Conservation (phyloP, 2,113 vertebrate genomes). For the Callopanchax toddi region DNA sequence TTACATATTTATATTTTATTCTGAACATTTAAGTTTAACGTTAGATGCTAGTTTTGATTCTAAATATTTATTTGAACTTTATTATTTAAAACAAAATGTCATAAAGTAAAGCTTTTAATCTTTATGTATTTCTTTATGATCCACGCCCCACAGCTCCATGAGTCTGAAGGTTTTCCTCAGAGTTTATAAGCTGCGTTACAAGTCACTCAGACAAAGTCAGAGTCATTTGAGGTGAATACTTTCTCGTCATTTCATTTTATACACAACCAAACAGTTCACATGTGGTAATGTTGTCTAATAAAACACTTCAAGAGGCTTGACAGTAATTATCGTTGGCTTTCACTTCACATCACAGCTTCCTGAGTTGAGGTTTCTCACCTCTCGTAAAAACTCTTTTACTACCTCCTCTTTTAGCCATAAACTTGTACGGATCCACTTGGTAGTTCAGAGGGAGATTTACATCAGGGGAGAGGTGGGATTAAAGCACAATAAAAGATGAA, state of each 20-base stretch:
- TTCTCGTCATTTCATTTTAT: neutral
- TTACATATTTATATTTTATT: too few relatives aligned
- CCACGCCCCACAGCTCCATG: too few relatives aligned
- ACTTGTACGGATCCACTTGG: neutral
- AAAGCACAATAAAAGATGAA: slow-evolving; percentile 32
- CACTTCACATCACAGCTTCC: neutral
- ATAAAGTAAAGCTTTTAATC: too few relatives aligned
- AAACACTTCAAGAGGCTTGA: neutral
- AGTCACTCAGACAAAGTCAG: too few relatives aligned
- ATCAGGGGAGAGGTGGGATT: slow-evolving; percentile 17
- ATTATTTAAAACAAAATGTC: too few relatives aligned
- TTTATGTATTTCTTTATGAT: too few relatives aligned
- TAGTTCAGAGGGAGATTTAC: slow-evolving; percentile 20
- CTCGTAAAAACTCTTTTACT: slow-evolving; percentile 8
- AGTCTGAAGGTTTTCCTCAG: too few relatives aligned
- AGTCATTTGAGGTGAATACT: too few relatives aligned
- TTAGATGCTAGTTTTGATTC: too few relatives aligned
- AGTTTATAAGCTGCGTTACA: too few relatives aligned
- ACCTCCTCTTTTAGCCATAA: slow-evolving; percentile 15
- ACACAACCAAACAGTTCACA: neutral
- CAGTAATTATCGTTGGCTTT: neutral
- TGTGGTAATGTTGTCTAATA: neutral
- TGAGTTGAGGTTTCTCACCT: neutral
- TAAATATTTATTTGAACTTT: too few relatives aligned
- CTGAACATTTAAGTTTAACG: too few relatives aligned